Percentiles rank a stretch among this genome's conserved stretches.
Conservation (phyloP, 2,797 vertebrate genomes). For the Cuculus canorus region DNA sequence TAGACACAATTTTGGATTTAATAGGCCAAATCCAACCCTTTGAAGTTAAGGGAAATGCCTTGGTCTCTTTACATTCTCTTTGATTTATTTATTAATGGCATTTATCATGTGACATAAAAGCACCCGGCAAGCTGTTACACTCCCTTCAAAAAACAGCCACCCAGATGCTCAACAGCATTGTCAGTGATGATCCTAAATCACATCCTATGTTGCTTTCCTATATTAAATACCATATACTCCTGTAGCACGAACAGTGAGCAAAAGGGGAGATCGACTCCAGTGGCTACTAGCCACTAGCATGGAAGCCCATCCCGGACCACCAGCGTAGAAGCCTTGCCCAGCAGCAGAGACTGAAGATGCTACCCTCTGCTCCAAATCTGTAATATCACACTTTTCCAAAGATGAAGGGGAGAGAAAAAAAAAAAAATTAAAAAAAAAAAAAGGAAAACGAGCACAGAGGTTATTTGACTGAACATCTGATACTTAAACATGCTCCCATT, state of each 20-base stretch:
- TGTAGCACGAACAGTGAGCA: neutral
- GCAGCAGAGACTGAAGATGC: neutral
- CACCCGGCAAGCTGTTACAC: neutral
- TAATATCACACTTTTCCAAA: neutral
- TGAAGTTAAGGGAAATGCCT: neutral
- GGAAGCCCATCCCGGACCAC: neutral
- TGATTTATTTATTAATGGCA: neutral
- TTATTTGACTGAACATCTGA: neutral
- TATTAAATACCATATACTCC: neutral
- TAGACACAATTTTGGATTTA: neutral
- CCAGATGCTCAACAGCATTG: neutral
- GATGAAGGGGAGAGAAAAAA: neutral
- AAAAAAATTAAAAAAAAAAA: too few relatives aligned
- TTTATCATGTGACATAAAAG: conserved; percentile 8
- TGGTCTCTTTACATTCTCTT: neutral
- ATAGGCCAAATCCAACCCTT: neutral
- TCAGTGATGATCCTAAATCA: neutral
- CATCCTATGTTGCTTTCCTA: neutral
- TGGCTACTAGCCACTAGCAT: neutral
- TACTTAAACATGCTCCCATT: neutral
- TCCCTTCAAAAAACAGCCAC: neutral
- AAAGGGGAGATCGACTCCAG: fast-evolving
- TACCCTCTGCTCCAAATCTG: neutral
- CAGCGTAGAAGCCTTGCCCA: neutral
- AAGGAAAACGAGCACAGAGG: neutral